Evolutionary conservation across 2,888 invertebrate species (phyloP).

Genomic region (Drosophila dives): DNA sequence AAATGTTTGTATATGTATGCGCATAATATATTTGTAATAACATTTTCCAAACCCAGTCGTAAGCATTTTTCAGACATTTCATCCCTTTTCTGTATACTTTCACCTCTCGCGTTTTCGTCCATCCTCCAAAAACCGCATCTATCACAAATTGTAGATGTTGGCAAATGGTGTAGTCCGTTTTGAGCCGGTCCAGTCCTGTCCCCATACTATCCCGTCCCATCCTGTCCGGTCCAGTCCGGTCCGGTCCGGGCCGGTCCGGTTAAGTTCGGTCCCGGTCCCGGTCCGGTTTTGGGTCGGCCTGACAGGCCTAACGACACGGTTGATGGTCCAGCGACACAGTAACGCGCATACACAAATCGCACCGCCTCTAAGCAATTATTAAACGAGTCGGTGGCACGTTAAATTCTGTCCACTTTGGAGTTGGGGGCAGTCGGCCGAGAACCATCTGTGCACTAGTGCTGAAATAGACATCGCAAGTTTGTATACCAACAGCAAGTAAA

Average conservation of each 20-base stretch:
- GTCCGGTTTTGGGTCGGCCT: conserved; percentile 60
- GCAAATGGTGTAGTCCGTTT: conserved; percentile 56
- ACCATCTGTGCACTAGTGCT: conserved; percentile 61
- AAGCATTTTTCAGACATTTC: conserved; percentile 78
- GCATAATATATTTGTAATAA: conserved; percentile 79
- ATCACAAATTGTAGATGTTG: conserved; percentile 73
- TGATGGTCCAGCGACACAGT: conserved; percentile 66
- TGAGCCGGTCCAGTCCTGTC: conserved; percentile 42
- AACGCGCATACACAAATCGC: conserved; percentile 71
- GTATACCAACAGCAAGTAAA: conserved; percentile 75
- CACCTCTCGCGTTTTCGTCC: conserved; percentile 72
- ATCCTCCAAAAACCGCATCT: conserved; percentile 79
- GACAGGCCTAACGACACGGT: conserved; percentile 78
- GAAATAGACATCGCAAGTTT: conserved; percentile 77
- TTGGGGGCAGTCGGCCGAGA: conserved; percentile 20
- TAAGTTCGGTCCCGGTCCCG: conserved; percentile 15
- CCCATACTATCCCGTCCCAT: conserved; percentile 27
- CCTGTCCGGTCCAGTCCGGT: conserved; percentile 16
- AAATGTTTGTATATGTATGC: conserved; percentile 39
- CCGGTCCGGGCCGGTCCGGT: conserved; percentile 24
- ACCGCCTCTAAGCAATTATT: conserved; percentile 78
- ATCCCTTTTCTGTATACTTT: conserved; percentile 79
- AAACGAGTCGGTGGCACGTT: conserved; percentile 77
- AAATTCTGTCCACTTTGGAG: conserved; percentile 74
- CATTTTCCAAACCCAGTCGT: conserved; percentile 74